Conservation (phyloP, 2,888 invertebrate species). For the Lordiphosa andalusiaca region DNA sequence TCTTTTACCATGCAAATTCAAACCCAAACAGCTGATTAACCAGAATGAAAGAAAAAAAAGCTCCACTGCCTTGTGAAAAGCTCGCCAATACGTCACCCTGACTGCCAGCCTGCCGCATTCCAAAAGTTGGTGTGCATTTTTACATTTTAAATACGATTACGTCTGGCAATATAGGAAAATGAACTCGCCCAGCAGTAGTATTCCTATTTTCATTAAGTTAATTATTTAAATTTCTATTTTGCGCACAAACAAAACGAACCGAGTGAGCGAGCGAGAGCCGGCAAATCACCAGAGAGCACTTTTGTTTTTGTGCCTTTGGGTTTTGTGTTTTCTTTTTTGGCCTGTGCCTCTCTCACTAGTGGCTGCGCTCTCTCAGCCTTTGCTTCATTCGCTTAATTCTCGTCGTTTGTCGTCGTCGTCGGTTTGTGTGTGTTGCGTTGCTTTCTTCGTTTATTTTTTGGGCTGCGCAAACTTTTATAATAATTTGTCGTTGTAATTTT, state of each 20-base stretch:
- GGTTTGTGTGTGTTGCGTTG: conserved; percentile 50
- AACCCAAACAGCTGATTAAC: conserved; percentile 11
- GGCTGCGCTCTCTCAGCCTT: conserved; percentile 37
- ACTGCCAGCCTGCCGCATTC: not conserved
- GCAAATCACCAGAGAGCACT: conserved; percentile 5
- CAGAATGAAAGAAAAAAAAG: conserved; percentile 3
- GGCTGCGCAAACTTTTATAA: conserved; percentile 45
- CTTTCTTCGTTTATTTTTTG: conserved; percentile 50
- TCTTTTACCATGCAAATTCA: not conserved
- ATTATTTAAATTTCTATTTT: conserved; percentile 52
- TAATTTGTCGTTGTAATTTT: conserved; percentile 60
- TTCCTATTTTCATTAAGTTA: conserved; percentile 43
- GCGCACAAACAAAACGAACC: conserved; percentile 19
- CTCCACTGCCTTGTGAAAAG: conserved; percentile 15
- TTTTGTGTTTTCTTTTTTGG: conserved; percentile 15
- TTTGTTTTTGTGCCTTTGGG: not conserved
- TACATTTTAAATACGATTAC: not conserved
- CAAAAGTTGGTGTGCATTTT: not conserved
- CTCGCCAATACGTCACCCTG: conserved; percentile 23
- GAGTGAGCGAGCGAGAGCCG: conserved; percentile 13
- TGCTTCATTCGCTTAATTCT: conserved; percentile 27
- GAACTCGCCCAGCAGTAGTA: conserved; percentile 18
- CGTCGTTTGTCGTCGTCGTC: conserved; percentile 44
- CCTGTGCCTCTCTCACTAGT: conserved; percentile 34
- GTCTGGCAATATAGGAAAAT: too few species aligned